Evolutionary conservation across 2,888 invertebrate genomes (phyloP).

Genomic region (Eupeodes luniger): DNA sequence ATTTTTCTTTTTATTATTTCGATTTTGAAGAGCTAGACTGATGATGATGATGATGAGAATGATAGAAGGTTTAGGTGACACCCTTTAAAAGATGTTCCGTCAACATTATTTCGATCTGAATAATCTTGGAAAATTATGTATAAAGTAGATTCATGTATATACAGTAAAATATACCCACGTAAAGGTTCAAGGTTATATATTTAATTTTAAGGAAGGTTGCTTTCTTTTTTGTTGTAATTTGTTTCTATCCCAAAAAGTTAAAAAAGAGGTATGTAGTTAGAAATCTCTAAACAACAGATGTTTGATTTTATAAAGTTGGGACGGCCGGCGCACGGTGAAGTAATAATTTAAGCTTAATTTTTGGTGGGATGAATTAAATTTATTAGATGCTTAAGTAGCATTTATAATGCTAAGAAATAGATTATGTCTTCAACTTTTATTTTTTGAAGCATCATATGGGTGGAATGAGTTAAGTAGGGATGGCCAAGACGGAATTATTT

Average conservation of each 20-base stretch:
- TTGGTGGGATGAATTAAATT: no score
- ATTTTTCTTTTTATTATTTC: no score
- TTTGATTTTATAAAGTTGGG: neutral
- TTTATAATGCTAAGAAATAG: no score
- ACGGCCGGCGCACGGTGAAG: neutral
- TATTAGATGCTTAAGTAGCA: no score
- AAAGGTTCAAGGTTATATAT: neutral
- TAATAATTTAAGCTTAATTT: neutral
- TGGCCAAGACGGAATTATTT: no score
- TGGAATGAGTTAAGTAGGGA: no score
- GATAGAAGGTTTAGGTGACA: neutral
- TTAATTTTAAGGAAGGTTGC: neutral
- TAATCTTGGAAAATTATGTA: neutral
- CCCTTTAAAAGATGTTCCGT: neutral
- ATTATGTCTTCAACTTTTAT: no score
- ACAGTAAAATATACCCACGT: neutral
- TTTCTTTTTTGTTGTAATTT: neutral
- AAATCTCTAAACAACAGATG: neutral
- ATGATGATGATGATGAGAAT: neutral
- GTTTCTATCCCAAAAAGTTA: no score
- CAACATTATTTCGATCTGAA: constrained; percentile 9
- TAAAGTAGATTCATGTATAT: neutral
- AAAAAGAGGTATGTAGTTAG: neutral
- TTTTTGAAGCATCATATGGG: no score
- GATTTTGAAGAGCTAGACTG: neutral